Percentiles rank a stretch among this genome's conserved stretches.
Evolutionary conservation across 2,113 vertebrate genomes (phyloP).

Genomic region (Thalassarche chlororhynchos): DNA sequence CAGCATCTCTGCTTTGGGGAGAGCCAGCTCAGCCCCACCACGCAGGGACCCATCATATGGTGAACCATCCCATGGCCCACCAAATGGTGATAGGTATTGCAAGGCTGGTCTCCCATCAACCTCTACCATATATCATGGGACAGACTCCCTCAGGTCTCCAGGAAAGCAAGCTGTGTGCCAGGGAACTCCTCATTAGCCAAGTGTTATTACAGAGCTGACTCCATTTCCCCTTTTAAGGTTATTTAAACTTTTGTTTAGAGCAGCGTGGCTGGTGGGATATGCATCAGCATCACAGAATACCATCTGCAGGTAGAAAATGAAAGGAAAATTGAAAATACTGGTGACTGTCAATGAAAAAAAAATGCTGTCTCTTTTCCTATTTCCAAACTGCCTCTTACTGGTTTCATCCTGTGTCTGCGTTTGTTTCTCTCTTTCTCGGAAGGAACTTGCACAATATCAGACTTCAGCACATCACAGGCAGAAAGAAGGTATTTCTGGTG

Average conservation of each 20-base stretch:
- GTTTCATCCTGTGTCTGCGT: background rate
- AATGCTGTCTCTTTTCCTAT: background rate
- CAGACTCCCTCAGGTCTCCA: background rate
- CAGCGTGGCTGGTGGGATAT: background rate
- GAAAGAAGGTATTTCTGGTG: background rate
- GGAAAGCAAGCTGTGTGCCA: background rate
- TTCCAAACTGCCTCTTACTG: background rate
- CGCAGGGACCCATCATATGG: rapidly evolving
- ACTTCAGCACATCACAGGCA: background rate
- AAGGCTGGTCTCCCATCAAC: background rate
- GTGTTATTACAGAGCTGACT: background rate
- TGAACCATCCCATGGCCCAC: too few relatives aligned
- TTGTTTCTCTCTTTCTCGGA: background rate
- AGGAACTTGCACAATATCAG: background rate
- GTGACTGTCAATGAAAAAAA: too few relatives aligned
- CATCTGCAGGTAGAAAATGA: background rate
- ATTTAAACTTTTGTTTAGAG: background rate
- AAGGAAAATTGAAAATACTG: background rate
- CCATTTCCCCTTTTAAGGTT: background rate
- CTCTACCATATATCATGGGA: rapidly evolving
- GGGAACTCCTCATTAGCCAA: background rate
- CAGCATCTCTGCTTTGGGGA: background rate
- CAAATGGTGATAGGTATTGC: rapidly evolving
- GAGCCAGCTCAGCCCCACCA: background rate
- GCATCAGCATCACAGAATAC: background rate